A percentile compares a stretch with the other conserved stretches of the same genome.
These are phyloP conservation scores for Matsumurasca onukii DNA, from an alignment of 1,140 invertebrate species.

Conservation along the genomic window DNA sequence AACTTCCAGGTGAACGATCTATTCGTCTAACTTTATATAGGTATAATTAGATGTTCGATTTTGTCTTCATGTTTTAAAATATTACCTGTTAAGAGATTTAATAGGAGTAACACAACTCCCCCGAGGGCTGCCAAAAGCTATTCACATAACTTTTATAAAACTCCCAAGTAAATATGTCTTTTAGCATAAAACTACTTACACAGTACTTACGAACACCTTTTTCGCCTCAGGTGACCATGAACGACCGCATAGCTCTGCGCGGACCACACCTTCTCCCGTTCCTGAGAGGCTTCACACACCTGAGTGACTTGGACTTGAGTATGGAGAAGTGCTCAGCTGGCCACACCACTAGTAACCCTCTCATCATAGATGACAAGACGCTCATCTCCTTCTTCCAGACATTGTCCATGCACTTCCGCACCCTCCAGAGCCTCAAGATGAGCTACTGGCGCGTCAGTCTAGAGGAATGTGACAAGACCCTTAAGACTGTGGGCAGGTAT, in stretches of 20 bases:
- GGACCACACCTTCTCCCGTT: conserved; percentile 54
- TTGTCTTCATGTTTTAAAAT: too few species aligned
- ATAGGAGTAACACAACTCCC: too few species aligned
- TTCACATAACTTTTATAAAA: too few species aligned
- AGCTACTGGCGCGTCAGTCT: conserved; percentile 49
- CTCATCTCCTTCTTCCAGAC: conserved; percentile 50
- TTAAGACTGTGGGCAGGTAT: conserved; percentile 48
- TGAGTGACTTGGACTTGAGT: conserved; percentile 54
- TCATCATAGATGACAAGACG: conserved; percentile 52
- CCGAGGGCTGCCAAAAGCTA: too few species aligned
- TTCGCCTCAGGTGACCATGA: conserved; percentile 49
- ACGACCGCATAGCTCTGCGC: conserved; percentile 51
- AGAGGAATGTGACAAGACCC: conserved; percentile 45
- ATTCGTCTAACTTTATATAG: too few species aligned
- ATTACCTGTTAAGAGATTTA: too few species aligned
- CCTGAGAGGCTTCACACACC: conserved; percentile 51
- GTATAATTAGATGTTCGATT: too few species aligned
- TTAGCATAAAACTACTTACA: too few species aligned
- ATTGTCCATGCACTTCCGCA: conserved; percentile 48
- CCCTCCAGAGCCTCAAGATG: conserved; percentile 49
- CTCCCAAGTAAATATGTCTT: too few species aligned
- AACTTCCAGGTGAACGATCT: too few species aligned
- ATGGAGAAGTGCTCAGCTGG: conserved; percentile 50
- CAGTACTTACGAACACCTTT: too few species aligned
- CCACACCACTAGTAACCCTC: conserved; percentile 44